Percentiles rank a stretch among this genome's conserved stretches.
Conservation (phyloP, 2,113 vertebrate species). For the Nibea coibor region DNA sequence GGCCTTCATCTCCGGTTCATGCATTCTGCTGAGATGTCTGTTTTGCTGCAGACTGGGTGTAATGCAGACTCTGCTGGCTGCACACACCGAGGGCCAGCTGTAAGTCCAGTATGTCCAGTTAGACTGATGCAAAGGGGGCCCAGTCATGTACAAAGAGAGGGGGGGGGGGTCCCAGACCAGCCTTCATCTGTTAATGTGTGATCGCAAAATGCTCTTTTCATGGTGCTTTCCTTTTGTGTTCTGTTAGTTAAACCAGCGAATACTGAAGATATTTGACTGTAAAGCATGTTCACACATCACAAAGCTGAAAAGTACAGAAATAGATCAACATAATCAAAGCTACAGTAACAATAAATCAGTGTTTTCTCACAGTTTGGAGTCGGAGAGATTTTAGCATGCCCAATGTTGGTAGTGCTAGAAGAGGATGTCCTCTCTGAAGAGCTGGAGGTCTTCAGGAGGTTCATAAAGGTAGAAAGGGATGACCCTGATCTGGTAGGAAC, state of each 20-base stretch:
- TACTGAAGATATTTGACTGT: not conserved
- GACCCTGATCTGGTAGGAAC: too few species aligned
- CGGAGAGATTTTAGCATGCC: too few species aligned
- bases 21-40: constrained; percentile 60
- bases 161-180: not conserved
- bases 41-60: constrained; percentile 44
- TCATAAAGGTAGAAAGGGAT: too few species aligned
- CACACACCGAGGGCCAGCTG: constrained; percentile 8
- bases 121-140: not conserved
- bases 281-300: not conserved
- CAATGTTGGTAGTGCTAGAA: too few species aligned
- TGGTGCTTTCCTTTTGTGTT: not conserved
- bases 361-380: not conserved
- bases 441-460: too few species aligned
- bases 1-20: constrained; percentile 53
- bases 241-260: not conserved
- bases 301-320: not conserved
- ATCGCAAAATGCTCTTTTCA: constrained; percentile 2
- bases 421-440: too few species aligned
- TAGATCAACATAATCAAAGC: not conserved
- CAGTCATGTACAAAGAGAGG: not conserved
- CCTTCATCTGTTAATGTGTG: constrained; percentile 12
- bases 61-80: constrained; percentile 39
- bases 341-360: not conserved
- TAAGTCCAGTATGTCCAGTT: constrained; percentile 43